phyloP scores from a whole-genome alignment of 2,113 vertebrate genomes.

The Puffinus mauretanicus region DNA sequence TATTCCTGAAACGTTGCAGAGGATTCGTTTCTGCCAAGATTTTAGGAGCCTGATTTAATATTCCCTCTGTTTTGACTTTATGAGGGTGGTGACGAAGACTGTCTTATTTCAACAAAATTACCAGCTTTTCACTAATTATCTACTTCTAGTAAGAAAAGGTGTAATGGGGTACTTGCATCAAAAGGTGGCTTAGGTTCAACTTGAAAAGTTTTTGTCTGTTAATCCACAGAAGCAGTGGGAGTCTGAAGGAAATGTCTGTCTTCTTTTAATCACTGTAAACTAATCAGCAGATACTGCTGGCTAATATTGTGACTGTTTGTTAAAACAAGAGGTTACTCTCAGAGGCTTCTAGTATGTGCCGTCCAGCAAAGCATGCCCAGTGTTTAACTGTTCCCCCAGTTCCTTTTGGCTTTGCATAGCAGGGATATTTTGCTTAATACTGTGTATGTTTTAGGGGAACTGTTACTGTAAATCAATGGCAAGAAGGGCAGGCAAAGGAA shows the following conservation, averaged over 20 bases:
- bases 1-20: constrained; percentile 29
- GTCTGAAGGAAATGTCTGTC: neutral
- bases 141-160: neutral
- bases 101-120: neutral
- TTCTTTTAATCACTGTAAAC: neutral
- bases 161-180: neutral
- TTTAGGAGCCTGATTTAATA: neutral
- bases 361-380: neutral
- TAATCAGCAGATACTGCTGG: neutral
- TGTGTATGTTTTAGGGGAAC: neutral
- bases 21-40: neutral
- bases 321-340: neutral
- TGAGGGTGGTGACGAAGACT: neutral
- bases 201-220: neutral
- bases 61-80: neutral
- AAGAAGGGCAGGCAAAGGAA: neutral
- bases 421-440: neutral
- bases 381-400: neutral
- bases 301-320: neutral
- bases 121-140: neutral
- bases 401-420: neutral
- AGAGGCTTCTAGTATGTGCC: neutral
- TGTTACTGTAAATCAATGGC: neutral
- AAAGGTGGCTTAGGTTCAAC: neutral
- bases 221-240: neutral